Base-by-base conservation (phyloP, 2,113 vertebrate genomes). In the Toxostoma redivivum region DNA sequence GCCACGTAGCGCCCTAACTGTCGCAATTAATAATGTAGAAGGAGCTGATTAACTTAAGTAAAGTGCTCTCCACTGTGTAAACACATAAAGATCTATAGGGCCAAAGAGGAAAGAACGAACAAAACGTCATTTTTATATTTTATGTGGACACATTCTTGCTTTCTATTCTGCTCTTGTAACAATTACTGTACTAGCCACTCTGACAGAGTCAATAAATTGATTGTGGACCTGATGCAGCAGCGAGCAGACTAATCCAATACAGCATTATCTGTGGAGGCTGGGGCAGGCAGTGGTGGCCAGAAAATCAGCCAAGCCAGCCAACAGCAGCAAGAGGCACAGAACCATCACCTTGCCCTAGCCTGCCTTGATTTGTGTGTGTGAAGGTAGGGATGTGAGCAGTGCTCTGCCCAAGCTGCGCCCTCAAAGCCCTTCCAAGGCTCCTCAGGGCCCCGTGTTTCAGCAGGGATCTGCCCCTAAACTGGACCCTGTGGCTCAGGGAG, bases 201-300 rank as follows among this genome's bases (percentile, higher is more conserved):
- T 98, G 98, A 98, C 98, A 97, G 97, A 98, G 98, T 99, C 99
- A 98, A 99, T 99, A 98, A 98, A 99, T 99, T 93, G 98, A 99
- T 98, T 90, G 83, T 90, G 91, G 97, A 95, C 97, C 98, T 98
- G 98, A 98, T 94, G 97, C 97, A 94, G 98, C 96, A 97, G 97
- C 11, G 76, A 95, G 97, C 96, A 96, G 97, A 96, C 97, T 97
- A 97, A 98, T 97, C 95, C 97, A 97, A 98, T 98, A 96, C 69
- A 91, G 96, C 95, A 95, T 98, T 97, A 98, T 98, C 97, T 97
- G 27, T 15, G 85, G 91, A 94, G 96, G 94, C 10, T 81, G 90
- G 91, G 89, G 83, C 2, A 31, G 93, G 83, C 31, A 8, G 48
- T 76, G 92, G 93, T 28, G 81, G 88, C 87, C 78, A 95, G 96